A percentile compares a stretch with the other conserved stretches of the same genome.
Conservation (phyloP, 1,140 invertebrate genomes). For the Temnothorax nylanderi region DNA sequence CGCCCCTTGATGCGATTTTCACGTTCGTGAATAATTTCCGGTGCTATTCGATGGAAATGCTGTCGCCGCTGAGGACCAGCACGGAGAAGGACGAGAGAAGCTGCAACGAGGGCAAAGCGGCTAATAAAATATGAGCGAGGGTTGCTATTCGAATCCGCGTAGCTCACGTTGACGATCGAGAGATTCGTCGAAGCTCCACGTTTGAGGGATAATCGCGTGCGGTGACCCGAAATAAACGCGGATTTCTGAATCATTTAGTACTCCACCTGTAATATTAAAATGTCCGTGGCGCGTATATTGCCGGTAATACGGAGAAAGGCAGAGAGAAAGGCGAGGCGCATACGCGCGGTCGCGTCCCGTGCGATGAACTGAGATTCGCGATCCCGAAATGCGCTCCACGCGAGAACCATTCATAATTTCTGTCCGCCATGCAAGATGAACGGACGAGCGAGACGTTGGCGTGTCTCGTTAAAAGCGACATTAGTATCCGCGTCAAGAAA, state of each 20-base stretch:
- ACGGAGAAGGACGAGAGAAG: background rate
- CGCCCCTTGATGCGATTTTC: constrained; percentile 18
- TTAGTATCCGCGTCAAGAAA: constrained; percentile 10
- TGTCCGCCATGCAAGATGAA: background rate
- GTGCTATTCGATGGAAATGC: background rate
- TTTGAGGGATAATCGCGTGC: constrained; percentile 52
- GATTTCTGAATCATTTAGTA: constrained; percentile 49
- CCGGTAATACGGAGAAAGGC: background rate
- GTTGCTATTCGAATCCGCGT: constrained; percentile 43
- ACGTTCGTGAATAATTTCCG: constrained; percentile 68
- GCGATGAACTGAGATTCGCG: constrained; percentile 46
- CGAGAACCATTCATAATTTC: constrained; percentile 48
- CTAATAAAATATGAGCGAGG: constrained; percentile 63
- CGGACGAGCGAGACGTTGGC: background rate
- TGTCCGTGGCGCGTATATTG: constrained; percentile 15
- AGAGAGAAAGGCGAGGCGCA: background rate
- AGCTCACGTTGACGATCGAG: constrained; percentile 30
- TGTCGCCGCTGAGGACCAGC: background rate
- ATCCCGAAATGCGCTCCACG: constrained; percentile 24
- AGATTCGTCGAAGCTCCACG: constrained; percentile 45
- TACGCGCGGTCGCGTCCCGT: background rate
- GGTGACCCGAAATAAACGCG: constrained; percentile 58
- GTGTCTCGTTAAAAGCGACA: constrained; percentile 41
- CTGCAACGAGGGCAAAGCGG: constrained; percentile 1
- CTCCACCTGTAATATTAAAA: constrained; percentile 52